A percentile compares a stretch with the other conserved stretches of the same genome.
phyloP scores from a whole-genome alignment of 2,797 vertebrate species.

The Cottoperca gobio region DNA sequence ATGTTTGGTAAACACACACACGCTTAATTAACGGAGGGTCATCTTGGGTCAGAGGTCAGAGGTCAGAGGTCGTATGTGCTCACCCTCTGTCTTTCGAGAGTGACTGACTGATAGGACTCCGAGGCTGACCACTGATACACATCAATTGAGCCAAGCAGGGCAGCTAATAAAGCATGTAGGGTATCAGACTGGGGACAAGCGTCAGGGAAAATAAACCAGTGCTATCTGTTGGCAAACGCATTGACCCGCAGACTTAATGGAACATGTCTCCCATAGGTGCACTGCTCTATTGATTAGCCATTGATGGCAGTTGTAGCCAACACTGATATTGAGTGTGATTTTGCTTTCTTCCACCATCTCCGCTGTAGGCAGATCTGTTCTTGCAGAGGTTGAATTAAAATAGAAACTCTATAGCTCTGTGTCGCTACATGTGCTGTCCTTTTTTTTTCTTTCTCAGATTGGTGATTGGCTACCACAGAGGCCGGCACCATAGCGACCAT shows the following conservation, averaged over 20 bases:
- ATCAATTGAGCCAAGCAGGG: constrained; percentile 71
- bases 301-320: constrained; percentile 73
- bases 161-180: constrained; percentile 75
- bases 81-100: constrained; percentile 42
- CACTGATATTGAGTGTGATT: constrained; percentile 72
- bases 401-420: constrained; percentile 42
- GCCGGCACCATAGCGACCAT: constrained; percentile 64
- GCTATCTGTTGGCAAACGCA: constrained; percentile 78
- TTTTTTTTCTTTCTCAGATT: constrained; percentile 20
- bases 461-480: constrained; percentile 55
- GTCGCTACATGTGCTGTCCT: constrained; percentile 40
- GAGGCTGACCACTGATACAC: constrained; percentile 70
- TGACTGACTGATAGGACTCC: constrained; percentile 74
- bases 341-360: constrained; percentile 45
- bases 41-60: constrained; percentile 52
- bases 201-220: constrained; percentile 70
- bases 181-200: constrained; percentile 58
- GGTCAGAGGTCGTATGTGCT: constrained; percentile 54
- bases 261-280: constrained; percentile 75
- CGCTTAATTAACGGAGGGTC: constrained; percentile 73
- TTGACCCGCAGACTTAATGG: constrained; percentile 75
- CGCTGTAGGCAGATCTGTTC: constrained; percentile 48
- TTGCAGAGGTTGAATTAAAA: constrained; percentile 62
- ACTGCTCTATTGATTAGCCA: constrained; percentile 75
- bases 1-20: constrained; percentile 71